Base-by-base conservation (phyloP, 2,797 vertebrate genomes). In the Labeo calbasu region DNA sequence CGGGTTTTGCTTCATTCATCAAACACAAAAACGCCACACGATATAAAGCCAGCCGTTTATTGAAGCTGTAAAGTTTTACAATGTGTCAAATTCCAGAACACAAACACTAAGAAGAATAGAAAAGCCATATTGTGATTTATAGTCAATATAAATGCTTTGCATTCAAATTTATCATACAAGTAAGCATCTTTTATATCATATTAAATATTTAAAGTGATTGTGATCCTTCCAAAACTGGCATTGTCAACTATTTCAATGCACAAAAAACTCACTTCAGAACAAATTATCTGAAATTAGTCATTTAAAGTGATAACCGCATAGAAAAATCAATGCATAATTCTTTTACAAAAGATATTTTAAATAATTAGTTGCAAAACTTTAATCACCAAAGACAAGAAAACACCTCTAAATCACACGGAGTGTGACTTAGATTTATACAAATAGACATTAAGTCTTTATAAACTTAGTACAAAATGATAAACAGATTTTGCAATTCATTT, bases 21-120 rank as follows among this genome's bases (percentile, higher is more conserved):
- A 46, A 6, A 78, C 61, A 53, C 61, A 40, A 53, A 36, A 68
- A 55, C 43, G 19, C 28, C 14, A n/a, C 57, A 71, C 0, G 5
- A n/a, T 28, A 66, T 51, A 70, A 55, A 81, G 17, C 23, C 40
- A 13, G 43, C 15, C 43, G 59, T 65, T 63, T 46, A 65, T 6
- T 50, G 77, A 48, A 78, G 14, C 32, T 57, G 36, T 15, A 48
- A 68, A 77, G n/a, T 68, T 83, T 65, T 25, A 53, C 46, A 65
- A 21, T 32, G 11, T 46, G 43, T 75, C 59, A 82, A 75, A 82
- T 75, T 75, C 46, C 57, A 23, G 46, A 51, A 73, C 57, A 82
- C 28, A 21, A 15, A 46, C 10, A 8, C 23, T 6, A 9, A 79
- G 19, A 36, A 36, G 79, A 0, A 50, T n/a, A 72, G 55, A 50